Evolutionary conservation across 2,888 invertebrate species (phyloP), one percentile per base, ranked within the genome.

Genomic region (Himalopsyche tibetana): DNA sequence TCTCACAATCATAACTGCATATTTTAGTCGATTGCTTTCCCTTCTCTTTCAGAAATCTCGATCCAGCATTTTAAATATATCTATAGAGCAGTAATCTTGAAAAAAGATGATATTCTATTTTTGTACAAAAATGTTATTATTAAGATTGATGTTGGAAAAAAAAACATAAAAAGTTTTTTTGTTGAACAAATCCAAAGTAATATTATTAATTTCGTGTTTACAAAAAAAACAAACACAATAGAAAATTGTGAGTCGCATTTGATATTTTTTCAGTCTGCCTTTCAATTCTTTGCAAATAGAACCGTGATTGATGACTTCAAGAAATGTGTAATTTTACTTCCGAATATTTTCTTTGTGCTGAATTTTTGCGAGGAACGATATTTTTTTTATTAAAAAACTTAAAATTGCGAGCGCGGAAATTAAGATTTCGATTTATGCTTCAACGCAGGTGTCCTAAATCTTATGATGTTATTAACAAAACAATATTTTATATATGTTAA

Each of bases 371-470:
- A 19, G 2, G 19, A 28, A 28, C 63, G 63, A 63, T 63, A 28
- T 12, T 63, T 63, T 63, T 63, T 63, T 63, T 63, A 63, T 63
- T 63, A 63, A 63, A 63, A 63, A 63, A 63, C 63, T 63, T 63
- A 63, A 63, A 63, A 63, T 63, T 63, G 63, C 63, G 8, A 19
- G 8, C 12, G 28, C 19, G 63, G 63, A 63, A 63, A 63, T 63
- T 63, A 63, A 63, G 63, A 19, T 19, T 63, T 63, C 63, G 19
- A 19, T 19, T 63, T 63, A 63, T 63, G 63, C n/a, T 19, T 19
- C 19, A 63, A 8, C n/a, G 28, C 63, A 63, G 63, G 63, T 63
- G 63, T 63, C n/a, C 11, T 28, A 63, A 63, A 63, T 28, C 51
- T 51, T 5, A 51, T 15, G 15, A 51, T 51, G 15, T 15, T 28